Percentiles rank a stretch among this genome's conserved stretches.
phyloP scores from a whole-genome alignment of 2,113 vertebrate genomes.

The Seriola quinqueradiata region DNA sequence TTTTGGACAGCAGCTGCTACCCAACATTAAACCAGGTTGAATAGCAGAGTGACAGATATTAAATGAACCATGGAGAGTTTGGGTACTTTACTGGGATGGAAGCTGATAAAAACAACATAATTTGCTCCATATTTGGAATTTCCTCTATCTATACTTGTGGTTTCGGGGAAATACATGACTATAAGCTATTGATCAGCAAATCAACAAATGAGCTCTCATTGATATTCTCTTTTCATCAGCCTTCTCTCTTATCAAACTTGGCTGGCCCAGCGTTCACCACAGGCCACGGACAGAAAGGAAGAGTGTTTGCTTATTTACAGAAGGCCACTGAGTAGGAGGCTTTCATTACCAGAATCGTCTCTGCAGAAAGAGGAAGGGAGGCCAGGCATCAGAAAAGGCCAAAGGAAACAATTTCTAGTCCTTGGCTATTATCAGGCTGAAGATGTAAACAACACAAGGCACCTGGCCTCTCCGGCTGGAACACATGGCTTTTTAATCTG shows the following conservation, averaged over 20 bases:
- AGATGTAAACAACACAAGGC: conserved; percentile 26
- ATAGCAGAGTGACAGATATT: conserved; percentile 6
- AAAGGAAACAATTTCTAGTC: conserved; percentile 26
- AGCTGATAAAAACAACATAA: conserved; percentile 17
- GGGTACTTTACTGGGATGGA: background rate
- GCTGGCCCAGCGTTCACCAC: conserved; percentile 3
- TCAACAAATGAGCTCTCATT: conserved; percentile 22
- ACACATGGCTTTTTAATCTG: background rate
- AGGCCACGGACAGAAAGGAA: conserved; percentile 30
- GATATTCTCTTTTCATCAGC: conserved; percentile 39
- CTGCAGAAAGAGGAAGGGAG: conserved; percentile 32
- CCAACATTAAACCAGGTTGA: background rate
- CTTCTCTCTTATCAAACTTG: conserved; percentile 34
- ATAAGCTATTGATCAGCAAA: conserved; percentile 13
- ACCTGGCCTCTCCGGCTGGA: conserved; percentile 4
- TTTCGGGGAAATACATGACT: conserved; percentile 15
- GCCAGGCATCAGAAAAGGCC: conserved; percentile 23
- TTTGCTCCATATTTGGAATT: background rate
- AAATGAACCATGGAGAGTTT: conserved; percentile 7
- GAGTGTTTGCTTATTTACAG: conserved; percentile 42
- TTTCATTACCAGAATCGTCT: conserved; percentile 54
- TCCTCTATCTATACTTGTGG: background rate
- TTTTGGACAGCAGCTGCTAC: background rate
- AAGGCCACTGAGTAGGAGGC: conserved; percentile 60
- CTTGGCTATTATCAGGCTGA: conserved; percentile 35